Conservation (phyloP, 2,888 invertebrate genomes). For the Eupithecia centaureata region DNA sequence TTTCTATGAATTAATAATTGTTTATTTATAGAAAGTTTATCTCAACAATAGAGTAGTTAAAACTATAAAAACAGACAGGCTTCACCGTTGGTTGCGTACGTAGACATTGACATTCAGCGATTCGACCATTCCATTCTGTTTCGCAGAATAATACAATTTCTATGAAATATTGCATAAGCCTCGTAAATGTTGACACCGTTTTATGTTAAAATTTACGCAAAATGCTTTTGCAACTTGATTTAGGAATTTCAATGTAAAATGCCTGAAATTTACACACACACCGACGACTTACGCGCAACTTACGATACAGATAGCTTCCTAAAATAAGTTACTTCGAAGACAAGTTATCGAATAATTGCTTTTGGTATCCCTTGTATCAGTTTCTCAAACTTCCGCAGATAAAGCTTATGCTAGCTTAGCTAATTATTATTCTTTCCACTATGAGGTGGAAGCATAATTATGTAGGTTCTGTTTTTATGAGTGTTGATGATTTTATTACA, state of each 20-base stretch:
- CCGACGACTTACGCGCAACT: not conserved
- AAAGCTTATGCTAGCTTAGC: not conserved
- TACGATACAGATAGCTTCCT: not conserved
- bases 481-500: not conserved
- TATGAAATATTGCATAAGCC: conserved; percentile 55
- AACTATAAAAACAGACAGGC: conserved; percentile 26
- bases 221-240: conserved; percentile 60
- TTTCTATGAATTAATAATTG: not conserved
- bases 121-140: conserved; percentile 30
- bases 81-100: conserved; percentile 57
- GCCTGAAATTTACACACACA: conserved; percentile 16
- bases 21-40: conserved; percentile 13
- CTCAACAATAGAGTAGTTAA: conserved; percentile 27
- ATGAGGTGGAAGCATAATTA: not conserved
- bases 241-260: conserved; percentile 30
- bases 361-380: not conserved
- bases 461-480: not conserved
- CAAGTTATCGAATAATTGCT: not conserved
- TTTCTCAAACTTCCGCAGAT: not conserved
- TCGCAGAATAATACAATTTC: conserved; percentile 53
- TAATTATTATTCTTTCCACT: not conserved
- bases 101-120: conserved; percentile 73
- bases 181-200: conserved; percentile 59
- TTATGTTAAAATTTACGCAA: conserved; percentile 70
- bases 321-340: not conserved